Evolutionary conservation across 2,888 invertebrate genomes (phyloP).

Genomic region (Eretmocerus hayati): DNA sequence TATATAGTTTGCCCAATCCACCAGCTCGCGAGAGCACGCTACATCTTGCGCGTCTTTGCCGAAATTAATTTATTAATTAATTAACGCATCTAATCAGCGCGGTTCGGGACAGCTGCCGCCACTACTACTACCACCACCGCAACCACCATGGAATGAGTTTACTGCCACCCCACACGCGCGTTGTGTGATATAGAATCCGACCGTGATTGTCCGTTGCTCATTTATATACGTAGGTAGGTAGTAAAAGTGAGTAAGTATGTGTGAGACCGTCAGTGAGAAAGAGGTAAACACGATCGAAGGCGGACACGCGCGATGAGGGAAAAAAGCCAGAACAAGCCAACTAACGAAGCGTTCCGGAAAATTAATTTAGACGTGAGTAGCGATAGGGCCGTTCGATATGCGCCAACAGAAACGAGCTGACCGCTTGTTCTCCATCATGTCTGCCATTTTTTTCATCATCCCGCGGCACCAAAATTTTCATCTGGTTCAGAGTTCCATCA

Average conservation of each 20-base stretch:
- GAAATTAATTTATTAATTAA: conserved; percentile 34
- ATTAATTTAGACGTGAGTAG: conserved; percentile 14
- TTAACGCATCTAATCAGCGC: conserved; percentile 25
- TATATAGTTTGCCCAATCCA: conserved; percentile 5
- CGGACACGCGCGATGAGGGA: conserved; percentile 3
- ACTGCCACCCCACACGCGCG: neutral
- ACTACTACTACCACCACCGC: no score
- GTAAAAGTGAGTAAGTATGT: no score
- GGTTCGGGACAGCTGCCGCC: conserved; percentile 16
- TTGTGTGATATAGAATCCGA: neutral
- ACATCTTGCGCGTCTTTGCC: conserved; percentile 10
- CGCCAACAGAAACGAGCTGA: no score
- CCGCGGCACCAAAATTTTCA: no score
- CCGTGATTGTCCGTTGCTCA: conserved; percentile 10
- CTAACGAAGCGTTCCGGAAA: conserved; percentile 16
- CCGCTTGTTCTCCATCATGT: no score
- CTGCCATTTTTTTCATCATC: no score
- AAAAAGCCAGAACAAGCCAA: conserved; percentile 13
- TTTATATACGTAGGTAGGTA: conserved; percentile 7
- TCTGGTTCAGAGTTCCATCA: no score
- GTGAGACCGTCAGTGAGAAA: neutral
- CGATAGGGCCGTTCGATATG: no score
- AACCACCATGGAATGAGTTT: conserved; percentile 20
- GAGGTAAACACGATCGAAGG: conserved; percentile 11
- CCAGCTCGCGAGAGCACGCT: conserved; percentile 12